A percentile compares a stretch with the other conserved stretches of the same genome.
Conservation (phyloP, 2,113 vertebrate genomes). For the Gambusia affinis region DNA sequence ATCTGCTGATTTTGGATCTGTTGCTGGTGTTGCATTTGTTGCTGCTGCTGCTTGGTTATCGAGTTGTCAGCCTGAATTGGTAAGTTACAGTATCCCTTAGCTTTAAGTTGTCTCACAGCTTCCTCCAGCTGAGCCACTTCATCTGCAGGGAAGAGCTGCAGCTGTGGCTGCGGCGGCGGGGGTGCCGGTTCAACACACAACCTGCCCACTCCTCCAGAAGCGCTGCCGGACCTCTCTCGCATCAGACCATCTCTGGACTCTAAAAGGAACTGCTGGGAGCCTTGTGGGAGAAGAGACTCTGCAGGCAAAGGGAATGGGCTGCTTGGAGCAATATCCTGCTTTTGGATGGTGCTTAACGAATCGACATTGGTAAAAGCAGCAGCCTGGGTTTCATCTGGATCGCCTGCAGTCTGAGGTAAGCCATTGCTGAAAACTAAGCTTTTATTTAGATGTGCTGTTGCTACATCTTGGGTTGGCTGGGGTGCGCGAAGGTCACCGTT, state of each 20-base stretch:
- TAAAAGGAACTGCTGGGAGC: slow-evolving; percentile 83
- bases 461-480: slow-evolving; percentile 85
- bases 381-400: slow-evolving; percentile 85
- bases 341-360: slow-evolving; percentile 86
- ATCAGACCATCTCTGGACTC: slow-evolving; percentile 81
- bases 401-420: slow-evolving; percentile 83
- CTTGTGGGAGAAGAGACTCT: slow-evolving; percentile 88
- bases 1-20: slow-evolving; percentile 85
- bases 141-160: slow-evolving; percentile 85
- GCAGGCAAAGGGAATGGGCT: slow-evolving; percentile 84
- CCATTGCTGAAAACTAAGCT: slow-evolving; percentile 81
- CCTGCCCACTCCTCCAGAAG: slow-evolving; percentile 59
- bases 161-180: slow-evolving; percentile 86
- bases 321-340: slow-evolving; percentile 87
- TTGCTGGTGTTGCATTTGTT: slow-evolving; percentile 86
- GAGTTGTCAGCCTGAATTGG: slow-evolving; percentile 85
- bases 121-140: slow-evolving; percentile 92
- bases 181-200: slow-evolving; percentile 80
- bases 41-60: slow-evolving; percentile 86
- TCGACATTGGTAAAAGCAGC: slow-evolving; percentile 85
- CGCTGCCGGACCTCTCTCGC: slow-evolving; percentile 81
- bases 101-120: slow-evolving; percentile 93
- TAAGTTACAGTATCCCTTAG: slow-evolving; percentile 87
- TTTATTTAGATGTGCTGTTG: slow-evolving; percentile 78
- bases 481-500: slow-evolving; percentile 81